Evolutionary conservation across 2,797 vertebrate genomes (phyloP), one percentile per base, ranked within the genome.

Genomic region (Sphenodon punctatus): DNA sequence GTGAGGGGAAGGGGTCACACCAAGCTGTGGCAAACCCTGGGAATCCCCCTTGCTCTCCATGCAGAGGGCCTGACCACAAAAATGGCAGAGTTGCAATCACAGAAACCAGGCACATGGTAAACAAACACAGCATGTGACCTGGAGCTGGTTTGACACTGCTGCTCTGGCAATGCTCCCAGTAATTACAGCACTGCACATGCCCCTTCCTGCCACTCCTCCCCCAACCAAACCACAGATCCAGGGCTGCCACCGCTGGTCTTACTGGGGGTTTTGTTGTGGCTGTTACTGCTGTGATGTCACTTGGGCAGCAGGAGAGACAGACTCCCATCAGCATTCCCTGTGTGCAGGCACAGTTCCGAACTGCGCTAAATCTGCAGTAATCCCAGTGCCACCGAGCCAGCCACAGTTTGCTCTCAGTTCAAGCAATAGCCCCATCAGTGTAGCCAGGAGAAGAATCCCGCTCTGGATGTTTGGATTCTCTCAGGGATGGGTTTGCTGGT

Each of bases 61-160:
- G 4, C 61, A 65, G 48, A 43, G 58, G 25, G 79, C 70, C 91
- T 85, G 85, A 91, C 89, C 91, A 89, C 93, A 93, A 80, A 41
- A 66, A 82, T 42, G 84, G 84, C 75, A 67, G 77, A 23, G 88
- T 48, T 80, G 8, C 83, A 19, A 78, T 79, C 66, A 5, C 7
- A 73, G 84, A 45, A 63, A 60, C 20, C 45, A 67, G 80, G 71
- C 14, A 30, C 11, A 71, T 84, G 85, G 84, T 88, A 93, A 93
- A 93, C 88, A 93, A 88, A 90, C 70, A 23, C 80, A 16, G 90
- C 93, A 85, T 80, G 73, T 86, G 91, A 85, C 11, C 43, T 0
- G 4, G 27, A 41, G 70, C 78, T 55, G 76, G 63, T 78, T 15
- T 80, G 87, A 76, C 30, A 64, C 74, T 2, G 56, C 75, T 23